Percentiles rank a stretch among this genome's conserved stretches.
Evolutionary conservation across 2,113 vertebrate genomes (phyloP).

Genomic region (Pantherophis guttatus): DNA sequence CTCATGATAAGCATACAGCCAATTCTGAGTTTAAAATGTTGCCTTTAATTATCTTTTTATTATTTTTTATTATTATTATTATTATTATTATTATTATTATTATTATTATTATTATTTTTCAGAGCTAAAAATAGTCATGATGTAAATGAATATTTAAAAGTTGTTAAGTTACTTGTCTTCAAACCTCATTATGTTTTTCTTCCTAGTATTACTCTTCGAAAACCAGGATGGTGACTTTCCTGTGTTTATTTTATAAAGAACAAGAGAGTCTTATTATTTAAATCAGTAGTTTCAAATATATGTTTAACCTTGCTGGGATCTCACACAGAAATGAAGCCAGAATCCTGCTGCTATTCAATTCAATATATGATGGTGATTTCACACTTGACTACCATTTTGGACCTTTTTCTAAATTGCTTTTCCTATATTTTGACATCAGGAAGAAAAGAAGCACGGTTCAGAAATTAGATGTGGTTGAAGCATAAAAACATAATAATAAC

Average conservation of each 20-base stretch:
- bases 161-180: neutral
- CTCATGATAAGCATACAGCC: neutral
- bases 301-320: constrained; percentile 53
- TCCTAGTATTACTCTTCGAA: neutral
- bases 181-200: neutral
- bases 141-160: neutral
- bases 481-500: constrained; percentile 25
- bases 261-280: constrained; percentile 54
- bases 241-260: constrained; percentile 29
- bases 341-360: constrained; percentile 50
- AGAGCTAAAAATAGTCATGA: neutral
- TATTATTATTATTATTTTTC: neutral
- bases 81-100: too few species aligned
- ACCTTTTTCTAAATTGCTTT: constrained; percentile 55
- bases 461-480: constrained; percentile 24
- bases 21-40: neutral
- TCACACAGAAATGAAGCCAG: constrained; percentile 37
- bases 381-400: constrained; percentile 59
- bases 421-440: constrained; percentile 33
- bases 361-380: constrained; percentile 56
- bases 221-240: constrained; percentile 10
- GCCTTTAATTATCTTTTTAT: neutral
- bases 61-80: too few species aligned
- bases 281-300: constrained; percentile 52
- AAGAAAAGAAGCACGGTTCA: constrained; percentile 30